Evolutionary conservation across 2,888 invertebrate species (phyloP).

Genomic region (Drosophila monieri): DNA sequence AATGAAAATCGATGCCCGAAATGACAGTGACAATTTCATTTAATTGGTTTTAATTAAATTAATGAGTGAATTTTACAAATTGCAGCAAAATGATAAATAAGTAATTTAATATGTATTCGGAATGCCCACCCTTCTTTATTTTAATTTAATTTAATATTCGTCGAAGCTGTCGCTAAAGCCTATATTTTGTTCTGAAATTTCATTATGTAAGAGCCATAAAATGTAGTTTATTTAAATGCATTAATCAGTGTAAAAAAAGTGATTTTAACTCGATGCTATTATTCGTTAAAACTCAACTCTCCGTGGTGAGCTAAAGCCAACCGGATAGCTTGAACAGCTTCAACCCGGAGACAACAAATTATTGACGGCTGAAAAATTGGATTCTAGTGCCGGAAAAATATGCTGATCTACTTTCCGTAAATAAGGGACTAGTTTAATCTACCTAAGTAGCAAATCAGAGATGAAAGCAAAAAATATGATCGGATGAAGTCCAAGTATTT

Average conservation of each 20-base stretch:
- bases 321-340: too few relatives aligned
- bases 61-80: conserved; percentile 78
- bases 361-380: conserved; percentile 42
- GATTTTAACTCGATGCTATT: too few relatives aligned
- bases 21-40: conserved; percentile 78
- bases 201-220: conserved; percentile 60
- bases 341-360: conserved; percentile 36
- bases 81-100: conserved; percentile 78
- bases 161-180: conserved; percentile 26
- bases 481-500: conserved; percentile 62
- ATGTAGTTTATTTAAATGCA: conserved; percentile 59
- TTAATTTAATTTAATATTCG: conserved; percentile 71
- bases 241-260: background rate
- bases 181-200: conserved; percentile 36
- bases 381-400: conserved; percentile 4
- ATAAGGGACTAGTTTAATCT: conserved; percentile 42
- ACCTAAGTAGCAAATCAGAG: conserved; percentile 62
- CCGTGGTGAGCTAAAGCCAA: too few relatives aligned
- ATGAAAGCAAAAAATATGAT: conserved; percentile 33
- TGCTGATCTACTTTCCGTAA: background rate
- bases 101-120: conserved; percentile 70
- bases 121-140: conserved; percentile 25
- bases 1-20: conserved; percentile 75
- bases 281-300: background rate
- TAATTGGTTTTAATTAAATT: conserved; percentile 79